Conservation (phyloP, 2,797 vertebrate species). For the Amblyopsis hoosieri region DNA sequence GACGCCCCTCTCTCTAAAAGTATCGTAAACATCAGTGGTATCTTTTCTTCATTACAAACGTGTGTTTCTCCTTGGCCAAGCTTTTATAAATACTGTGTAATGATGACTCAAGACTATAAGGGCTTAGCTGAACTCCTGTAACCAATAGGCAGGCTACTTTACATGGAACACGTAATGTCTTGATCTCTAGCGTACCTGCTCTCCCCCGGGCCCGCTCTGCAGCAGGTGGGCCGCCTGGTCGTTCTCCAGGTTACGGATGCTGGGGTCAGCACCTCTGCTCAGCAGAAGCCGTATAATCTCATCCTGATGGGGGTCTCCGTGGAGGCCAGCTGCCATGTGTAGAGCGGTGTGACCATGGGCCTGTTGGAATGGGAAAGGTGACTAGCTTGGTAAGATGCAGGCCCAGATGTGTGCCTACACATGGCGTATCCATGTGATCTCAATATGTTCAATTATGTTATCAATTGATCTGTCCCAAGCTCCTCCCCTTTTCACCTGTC, state of each 20-base stretch:
- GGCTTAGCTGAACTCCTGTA: no score
- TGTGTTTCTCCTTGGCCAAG: no score
- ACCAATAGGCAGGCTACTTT: no score
- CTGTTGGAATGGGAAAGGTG: slow-evolving; percentile 54
- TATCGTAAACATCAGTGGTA: not conserved
- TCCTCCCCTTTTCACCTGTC: no score
- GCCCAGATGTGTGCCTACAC: no score
- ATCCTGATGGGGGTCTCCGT: slow-evolving; percentile 79
- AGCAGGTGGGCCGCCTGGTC: slow-evolving; percentile 88
- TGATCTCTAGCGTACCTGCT: slow-evolving; percentile 75
- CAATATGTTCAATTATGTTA: no score
- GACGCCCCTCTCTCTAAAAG: slow-evolving; percentile 1
- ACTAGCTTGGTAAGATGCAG: slow-evolving; percentile 22
- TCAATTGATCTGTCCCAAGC: no score
- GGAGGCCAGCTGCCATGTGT: slow-evolving; percentile 92
- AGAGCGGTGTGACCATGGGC: slow-evolving; percentile 92
- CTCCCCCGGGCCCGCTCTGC: slow-evolving; percentile 79
- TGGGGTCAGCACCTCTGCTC: slow-evolving; percentile 84
- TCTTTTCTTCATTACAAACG: no score
- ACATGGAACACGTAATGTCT: no score
- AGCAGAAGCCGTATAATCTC: slow-evolving; percentile 84
- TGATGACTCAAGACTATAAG: no score
- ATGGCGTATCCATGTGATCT: no score
- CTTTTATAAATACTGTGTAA: no score
- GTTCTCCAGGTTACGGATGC: slow-evolving; percentile 90